Base-by-base conservation (phyloP, 2,113 vertebrate species). In the Anoplopoma fimbria region DNA sequence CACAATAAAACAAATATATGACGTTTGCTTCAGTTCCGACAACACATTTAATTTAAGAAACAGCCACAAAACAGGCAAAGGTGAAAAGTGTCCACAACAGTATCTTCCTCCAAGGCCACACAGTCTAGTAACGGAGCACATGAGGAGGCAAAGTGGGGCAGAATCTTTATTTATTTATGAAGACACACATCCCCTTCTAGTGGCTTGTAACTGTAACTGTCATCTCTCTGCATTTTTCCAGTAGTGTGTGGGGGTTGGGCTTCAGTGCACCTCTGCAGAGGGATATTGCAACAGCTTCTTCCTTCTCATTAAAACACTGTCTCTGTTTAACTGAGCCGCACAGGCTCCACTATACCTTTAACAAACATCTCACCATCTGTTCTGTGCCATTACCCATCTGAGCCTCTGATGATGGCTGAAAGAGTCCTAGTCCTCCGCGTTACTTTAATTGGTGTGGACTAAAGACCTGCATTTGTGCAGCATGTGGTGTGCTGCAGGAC, bases 391-490 rank as follows among this genome's bases (percentile, higher is more conserved):
- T 89, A 86, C 76, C 70, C 75, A 74, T 88, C 73, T 87, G 83
- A 93, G 87, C 82, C 80, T 77, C 76, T 74, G 85, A 68, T 92
- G 89, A 91, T 87, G 87, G 90, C 86, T 80, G 87, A 83, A 83
- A 79, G 75, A 82, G 71, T 70, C 61, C 74, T 58, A 47, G 64
- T 68, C 75, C 85, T 19, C 74, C 79, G 85, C 92, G 95, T 93
- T 94, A 92, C 85, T 90, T 85, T 94, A 93, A 95, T 95, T 94
- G 90, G 91, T 87, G 74, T 86, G 76, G 86, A 84, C 75, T 88
- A 82, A 93, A 90, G 82, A 70, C 79, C 75, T 83, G 75, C 67
- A 31, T 72, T 80, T 71, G 47, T 85, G 84, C 81, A 76, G 83
- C 77, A 81, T 85, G 81, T 61, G 69, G 38, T 77, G 86, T 65